These are phyloP conservation scores for Drosophila antonietae DNA, from an alignment of 2,888 invertebrate genomes.

Conservation along the genomic window DNA sequence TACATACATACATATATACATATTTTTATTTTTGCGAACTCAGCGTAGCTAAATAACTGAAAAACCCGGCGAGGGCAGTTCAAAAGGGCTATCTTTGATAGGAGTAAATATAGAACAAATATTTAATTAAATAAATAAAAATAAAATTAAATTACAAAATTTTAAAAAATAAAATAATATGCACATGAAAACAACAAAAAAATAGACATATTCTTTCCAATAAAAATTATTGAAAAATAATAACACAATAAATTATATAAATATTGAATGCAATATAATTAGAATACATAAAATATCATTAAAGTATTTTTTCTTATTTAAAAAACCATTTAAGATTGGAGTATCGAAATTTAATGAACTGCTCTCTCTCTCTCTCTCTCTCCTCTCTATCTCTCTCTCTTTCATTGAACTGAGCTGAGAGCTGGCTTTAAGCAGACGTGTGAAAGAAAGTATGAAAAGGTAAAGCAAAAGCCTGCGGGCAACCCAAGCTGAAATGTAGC, in stretches of 20 bases:
- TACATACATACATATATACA: background rate
- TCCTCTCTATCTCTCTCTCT: too few species aligned
- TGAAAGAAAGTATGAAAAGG: conserved; percentile 1
- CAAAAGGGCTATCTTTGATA: background rate
- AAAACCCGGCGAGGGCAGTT: conserved; percentile 19
- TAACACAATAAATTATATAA: too few species aligned
- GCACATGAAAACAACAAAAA: too few species aligned
- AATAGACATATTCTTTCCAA: too few species aligned
- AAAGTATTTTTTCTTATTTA: too few species aligned
- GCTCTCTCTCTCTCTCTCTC: too few species aligned
- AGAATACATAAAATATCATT: too few species aligned
- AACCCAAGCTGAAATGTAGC: background rate
- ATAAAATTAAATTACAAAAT: background rate
- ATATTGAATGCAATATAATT: too few species aligned
- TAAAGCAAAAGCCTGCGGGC: background rate
- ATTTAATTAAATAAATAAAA: background rate
- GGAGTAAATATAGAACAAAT: too few species aligned
- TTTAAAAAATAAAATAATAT: background rate
- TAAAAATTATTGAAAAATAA: too few species aligned
- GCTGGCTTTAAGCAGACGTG: background rate
- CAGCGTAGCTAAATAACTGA: conserved; percentile 14
- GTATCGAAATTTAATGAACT: background rate
- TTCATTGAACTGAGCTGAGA: background rate
- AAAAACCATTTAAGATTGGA: background rate
- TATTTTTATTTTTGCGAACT: background rate